Base-by-base conservation (phyloP, 2,797 vertebrate species). In the Chelonia mydas region DNA sequence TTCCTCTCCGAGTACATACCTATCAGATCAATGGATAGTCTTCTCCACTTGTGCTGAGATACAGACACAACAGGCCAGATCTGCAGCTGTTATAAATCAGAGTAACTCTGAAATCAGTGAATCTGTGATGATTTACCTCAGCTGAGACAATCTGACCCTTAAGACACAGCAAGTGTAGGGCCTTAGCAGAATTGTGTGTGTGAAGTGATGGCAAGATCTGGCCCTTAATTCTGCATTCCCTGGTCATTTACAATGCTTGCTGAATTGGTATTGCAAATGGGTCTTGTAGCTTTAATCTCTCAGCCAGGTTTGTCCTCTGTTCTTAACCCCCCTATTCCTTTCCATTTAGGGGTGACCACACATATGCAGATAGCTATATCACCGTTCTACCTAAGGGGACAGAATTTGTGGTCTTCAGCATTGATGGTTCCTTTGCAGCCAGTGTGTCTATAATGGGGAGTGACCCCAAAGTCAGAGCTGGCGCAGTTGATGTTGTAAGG, bases 391-490 rank as follows among this genome's bases (percentile, higher is more conserved):
- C 99, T 0, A 98, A 97, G 72, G 99, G 99, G 95, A 99, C 99
- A 0, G 99, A 99, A 97, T 99, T 99, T 16, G 99, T 99, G 96
- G 99, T 99, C 77, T 99, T 99, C 98, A 99, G 99, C 96, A 99
- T 99, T 1, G 99, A 99, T 0, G 99, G 99, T 78, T 99, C 99
- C 85, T 99, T 99, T 47, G 99, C 99, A 3, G 99, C 99, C 97
- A 99, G 99, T 0, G 99, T 99, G n/a, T 99, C 99, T 19, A 99
- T 99, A 98, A 99, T 99, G 99, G 99, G 99, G 95, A 99, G 99
- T 0, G 99, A 99, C 97, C 99, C 99, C 90, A 99, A 99, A 98
- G 99, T 99, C 92, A 98, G 99, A 0, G 99, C 99, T 0, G 99
- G 99, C 93, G 99, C 99, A 0, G 99, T 99, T 68, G 99, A 99